Base-by-base conservation (phyloP, 1,140 invertebrate genomes). In the Penaeus indicus region DNA sequence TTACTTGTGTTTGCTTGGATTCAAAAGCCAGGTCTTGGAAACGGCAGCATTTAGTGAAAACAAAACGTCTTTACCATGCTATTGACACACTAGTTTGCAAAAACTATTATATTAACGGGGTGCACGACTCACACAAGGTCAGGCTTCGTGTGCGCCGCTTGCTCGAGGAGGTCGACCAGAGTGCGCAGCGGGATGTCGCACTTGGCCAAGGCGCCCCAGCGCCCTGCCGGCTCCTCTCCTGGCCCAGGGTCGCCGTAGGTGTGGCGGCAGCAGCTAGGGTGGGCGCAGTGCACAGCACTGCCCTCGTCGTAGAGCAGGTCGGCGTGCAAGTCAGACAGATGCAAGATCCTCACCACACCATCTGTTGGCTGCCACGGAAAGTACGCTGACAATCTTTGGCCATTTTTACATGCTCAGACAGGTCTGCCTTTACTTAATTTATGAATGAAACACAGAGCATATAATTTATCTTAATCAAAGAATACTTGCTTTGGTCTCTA, bases 231-330 rank as follows among this genome's bases (percentile, higher is more conserved):
- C 62, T 38, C 79, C 32, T 83, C 81, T 38, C 90, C 90, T 21
- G 79, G 64, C 54, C 60, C 85, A 18, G 91, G 90, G 22, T 92
- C 92, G 42, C 90, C 86, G 61, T 81, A 88, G 22, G n/a, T 60
- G 90, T 90, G 42, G 91, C 93, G 89, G 88, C 94, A 94, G 90
- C 94, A 94, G 10, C 94, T 90, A 0, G 93, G 93, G 84, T 93
- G 92, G 21, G 92, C 91, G 90, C 92, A 92, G 61, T 92, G 81
- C 18, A 91, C 91, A 67, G 91, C 89, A n/a, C 90, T 90, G 47
- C 92, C 92, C 85, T 91, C 92, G 38, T 86, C 79, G 86, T 92
- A 92, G 32, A 89, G 88, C 21, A 91, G 91, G 90, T 92, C 92
- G n/a, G 92, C 91, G 89, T 92, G 92, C 38, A 92, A 90, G 86